These are phyloP conservation scores for Whitmania pigra DNA, from an alignment of 1,140 invertebrate species.

Conservation along the genomic window DNA sequence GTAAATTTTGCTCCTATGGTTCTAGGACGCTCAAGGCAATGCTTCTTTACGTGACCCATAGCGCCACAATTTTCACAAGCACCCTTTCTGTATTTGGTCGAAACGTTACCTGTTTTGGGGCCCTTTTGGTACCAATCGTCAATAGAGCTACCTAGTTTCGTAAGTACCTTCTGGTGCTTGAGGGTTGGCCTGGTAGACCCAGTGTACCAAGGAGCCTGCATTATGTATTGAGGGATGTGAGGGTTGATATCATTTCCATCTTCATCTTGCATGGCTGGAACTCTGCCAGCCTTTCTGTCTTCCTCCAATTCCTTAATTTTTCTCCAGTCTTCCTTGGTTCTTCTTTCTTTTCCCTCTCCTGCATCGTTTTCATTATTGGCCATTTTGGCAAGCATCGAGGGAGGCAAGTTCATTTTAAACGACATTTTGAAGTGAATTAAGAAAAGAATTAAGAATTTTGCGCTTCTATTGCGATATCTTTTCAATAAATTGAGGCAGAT, in stretches of 20 bases:
- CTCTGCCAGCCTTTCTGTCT: constrained; percentile 91
- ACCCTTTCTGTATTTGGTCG: constrained; percentile 82
- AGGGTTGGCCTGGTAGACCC: constrained; percentile 80
- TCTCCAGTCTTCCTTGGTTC: constrained; percentile 41
- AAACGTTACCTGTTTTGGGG: constrained; percentile 50
- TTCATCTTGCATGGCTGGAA: constrained; percentile 94
- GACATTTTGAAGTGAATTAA: constrained; percentile 29
- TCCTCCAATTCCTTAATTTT: constrained; percentile 85
- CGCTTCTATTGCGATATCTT: no score
- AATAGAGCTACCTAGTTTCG: constrained; percentile 54
- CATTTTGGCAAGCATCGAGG: constrained; percentile 38
- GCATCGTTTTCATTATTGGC: constrained; percentile 25
- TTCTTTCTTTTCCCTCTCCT: constrained; percentile 17
- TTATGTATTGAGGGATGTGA: constrained; percentile 98
- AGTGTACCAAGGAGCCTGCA: constrained; percentile 96
- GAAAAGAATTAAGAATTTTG: no score
- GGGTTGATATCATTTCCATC: constrained; percentile 96
- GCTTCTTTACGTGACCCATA: constrained; percentile 87
- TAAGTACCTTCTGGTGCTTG: constrained; percentile 89
- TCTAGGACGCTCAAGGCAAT: constrained; percentile 82
- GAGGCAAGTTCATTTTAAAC: constrained; percentile 38
- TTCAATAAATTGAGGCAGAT: no score
- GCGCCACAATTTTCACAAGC: constrained; percentile 99
- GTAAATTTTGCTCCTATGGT: constrained; percentile 80
- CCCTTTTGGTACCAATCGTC: constrained; percentile 73